Percentiles rank a stretch among this genome's conserved stretches.
Evolutionary conservation across 1,140 invertebrate species (phyloP).

Genomic region (Brachystomella parvula): DNA sequence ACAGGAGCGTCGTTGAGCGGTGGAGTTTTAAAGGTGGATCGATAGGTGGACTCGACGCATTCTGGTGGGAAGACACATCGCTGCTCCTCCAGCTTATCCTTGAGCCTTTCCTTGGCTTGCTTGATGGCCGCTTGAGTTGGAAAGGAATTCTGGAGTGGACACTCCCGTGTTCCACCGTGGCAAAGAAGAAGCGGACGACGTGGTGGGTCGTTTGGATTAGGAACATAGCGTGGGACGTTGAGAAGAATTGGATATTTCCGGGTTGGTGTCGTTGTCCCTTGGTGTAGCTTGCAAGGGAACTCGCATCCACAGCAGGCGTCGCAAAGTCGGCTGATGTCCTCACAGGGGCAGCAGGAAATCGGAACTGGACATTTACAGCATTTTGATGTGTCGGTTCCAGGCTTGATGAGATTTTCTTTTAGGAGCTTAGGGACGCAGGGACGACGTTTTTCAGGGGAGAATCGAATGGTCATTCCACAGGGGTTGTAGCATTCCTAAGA

Average conservation of each 20-base stretch:
- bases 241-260: conserved; percentile 29
- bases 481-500: conserved; percentile 15
- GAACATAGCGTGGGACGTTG: conserved; percentile 29
- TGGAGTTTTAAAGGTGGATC: conserved; percentile 26
- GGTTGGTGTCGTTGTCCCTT: conserved; percentile 30
- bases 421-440: conserved; percentile 14
- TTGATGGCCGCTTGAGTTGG: conserved; percentile 31
- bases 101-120: conserved; percentile 25
- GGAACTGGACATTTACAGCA: conserved; percentile 27
- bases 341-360: conserved; percentile 35
- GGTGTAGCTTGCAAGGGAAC: conserved; percentile 33
- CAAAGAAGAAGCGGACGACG: conserved; percentile 29
- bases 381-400: conserved; percentile 31
- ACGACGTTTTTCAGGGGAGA: neutral
- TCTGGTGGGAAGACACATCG: conserved; percentile 33
- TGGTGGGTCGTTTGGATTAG: conserved; percentile 28
- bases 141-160: conserved; percentile 32
- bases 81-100: conserved; percentile 31
- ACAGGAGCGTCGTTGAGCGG: conserved; percentile 22
- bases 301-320: conserved; percentile 36
- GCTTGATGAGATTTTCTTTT: conserved; percentile 30
- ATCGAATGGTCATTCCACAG: conserved; percentile 26
- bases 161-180: conserved; percentile 33
- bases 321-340: conserved; percentile 20
- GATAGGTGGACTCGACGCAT: conserved; percentile 28